A percentile compares a stretch with the other conserved stretches of the same genome.
phyloP scores from a whole-genome alignment of 2,113 vertebrate species.

The Mesitornis unicolor region DNA sequence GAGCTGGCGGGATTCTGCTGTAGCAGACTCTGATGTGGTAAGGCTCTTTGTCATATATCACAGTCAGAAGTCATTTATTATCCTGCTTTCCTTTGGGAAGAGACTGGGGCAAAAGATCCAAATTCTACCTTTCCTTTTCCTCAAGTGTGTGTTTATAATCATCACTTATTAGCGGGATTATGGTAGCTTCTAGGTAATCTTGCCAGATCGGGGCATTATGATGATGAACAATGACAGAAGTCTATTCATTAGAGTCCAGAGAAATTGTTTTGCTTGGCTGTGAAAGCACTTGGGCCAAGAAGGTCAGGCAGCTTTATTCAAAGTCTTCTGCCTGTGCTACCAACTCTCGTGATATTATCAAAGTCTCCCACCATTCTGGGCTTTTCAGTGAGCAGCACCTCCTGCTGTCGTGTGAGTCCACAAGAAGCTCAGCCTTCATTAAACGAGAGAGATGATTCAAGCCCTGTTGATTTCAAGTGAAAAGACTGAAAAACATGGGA shows the following conservation, averaged over 20 bases:
- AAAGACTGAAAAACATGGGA: conserved; percentile 46
- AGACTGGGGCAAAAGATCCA: conserved; percentile 62
- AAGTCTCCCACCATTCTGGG: conserved; percentile 46
- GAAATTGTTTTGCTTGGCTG: conserved; percentile 65
- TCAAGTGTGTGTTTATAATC: conserved; percentile 50
- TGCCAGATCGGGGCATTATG: conserved; percentile 54
- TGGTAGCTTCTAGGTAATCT: conserved; percentile 58
- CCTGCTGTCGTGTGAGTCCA: conserved; percentile 57
- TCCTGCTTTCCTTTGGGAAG: conserved; percentile 63
- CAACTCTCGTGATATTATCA: conserved; percentile 66
- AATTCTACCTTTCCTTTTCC: conserved; percentile 55
- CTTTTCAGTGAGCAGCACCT: conserved; percentile 63
- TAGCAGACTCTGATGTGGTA: conserved; percentile 57
- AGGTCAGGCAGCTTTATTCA: conserved; percentile 62
- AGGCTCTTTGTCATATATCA: conserved; percentile 70
- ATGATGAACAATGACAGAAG: conserved; percentile 67
- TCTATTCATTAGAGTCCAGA: conserved; percentile 65
- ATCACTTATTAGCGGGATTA: conserved; percentile 55
- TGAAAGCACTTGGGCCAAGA: conserved; percentile 60
- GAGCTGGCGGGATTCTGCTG: conserved; percentile 60
- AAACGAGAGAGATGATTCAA: conserved; percentile 24
- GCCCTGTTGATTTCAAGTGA: conserved; percentile 55
- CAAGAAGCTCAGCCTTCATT: conserved; percentile 62
- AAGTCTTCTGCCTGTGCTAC: conserved; percentile 53
- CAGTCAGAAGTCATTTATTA: conserved; percentile 73